Evolutionary conservation across 2,888 invertebrate genomes (phyloP).

Genomic region (Euspilapteryx auroguttella): DNA sequence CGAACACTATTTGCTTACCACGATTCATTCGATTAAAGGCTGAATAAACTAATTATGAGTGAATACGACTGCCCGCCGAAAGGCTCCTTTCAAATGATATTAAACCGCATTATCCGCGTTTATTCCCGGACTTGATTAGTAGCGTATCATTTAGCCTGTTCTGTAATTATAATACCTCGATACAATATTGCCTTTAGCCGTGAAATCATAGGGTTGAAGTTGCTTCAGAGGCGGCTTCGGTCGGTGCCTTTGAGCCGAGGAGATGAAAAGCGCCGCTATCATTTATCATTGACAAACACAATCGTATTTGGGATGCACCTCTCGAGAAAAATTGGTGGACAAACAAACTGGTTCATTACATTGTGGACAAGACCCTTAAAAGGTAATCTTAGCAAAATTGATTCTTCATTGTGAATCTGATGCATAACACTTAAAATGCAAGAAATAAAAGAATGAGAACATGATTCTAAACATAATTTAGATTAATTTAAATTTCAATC

Average conservation of each 20-base stretch:
- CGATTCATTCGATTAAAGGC: slow-evolving; percentile 55
- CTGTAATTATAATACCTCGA: slow-evolving; percentile 40
- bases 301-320: slow-evolving; percentile 48
- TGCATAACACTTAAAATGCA: too few relatives aligned
- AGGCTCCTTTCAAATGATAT: slow-evolving; percentile 54
- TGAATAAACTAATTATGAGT: slow-evolving; percentile 58
- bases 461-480: too few relatives aligned
- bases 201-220: slow-evolving; percentile 14
- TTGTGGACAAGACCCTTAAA: too few relatives aligned
- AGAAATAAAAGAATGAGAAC: too few relatives aligned
- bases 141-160: slow-evolving; percentile 58
- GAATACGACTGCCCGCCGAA: slow-evolving; percentile 55
- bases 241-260: slow-evolving; percentile 48
- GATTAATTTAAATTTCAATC: too few relatives aligned
- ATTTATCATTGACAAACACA: slow-evolving; percentile 62
- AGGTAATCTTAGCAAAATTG: too few relatives aligned
- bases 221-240: slow-evolving; percentile 11
- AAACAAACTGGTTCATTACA: slow-evolving; percentile 35
- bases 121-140: slow-evolving; percentile 56
- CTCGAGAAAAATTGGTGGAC: slow-evolving; percentile 43
- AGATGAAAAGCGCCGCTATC: slow-evolving; percentile 57
- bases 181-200: slow-evolving; percentile 15
- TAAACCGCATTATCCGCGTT: slow-evolving; percentile 55
- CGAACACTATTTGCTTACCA: slow-evolving; percentile 46
- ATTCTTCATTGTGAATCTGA: too few relatives aligned